Evolutionary conservation across 2,113 vertebrate genomes (phyloP), one percentile per base, ranked within the genome.

Genomic region (Muntiacus reevesi): DNA sequence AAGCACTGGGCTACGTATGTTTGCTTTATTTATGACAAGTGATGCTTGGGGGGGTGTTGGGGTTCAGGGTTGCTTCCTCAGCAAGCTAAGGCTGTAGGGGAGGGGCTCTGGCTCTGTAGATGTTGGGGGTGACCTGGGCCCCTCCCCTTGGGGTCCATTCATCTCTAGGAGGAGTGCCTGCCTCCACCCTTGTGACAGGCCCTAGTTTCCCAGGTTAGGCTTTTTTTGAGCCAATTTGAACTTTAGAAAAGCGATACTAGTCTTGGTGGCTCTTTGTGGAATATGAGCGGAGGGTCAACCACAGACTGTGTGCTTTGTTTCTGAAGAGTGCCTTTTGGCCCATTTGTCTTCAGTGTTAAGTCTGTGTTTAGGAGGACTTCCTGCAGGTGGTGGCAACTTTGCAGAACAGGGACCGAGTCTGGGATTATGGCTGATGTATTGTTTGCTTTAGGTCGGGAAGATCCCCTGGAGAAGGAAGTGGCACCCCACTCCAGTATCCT

Each of bases 141-240:
- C 1, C 27, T 23, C 6, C 5, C 55, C n/a, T 8, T 2, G 0
- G 16, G 0, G 1, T 1, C 57, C 14, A 0, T 21, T 17, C 8
- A 1, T 64, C 82, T 12, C 47, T 3, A 17, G 47, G 17, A 52
- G 19, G 16, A 9, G 2, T 0, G 5, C n/a, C n/a, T 8, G 4
- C 5, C 33, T 16, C 67, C 57, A 11, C 27, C 54, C 25, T 27
- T 6, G 45, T 13, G 59, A 19, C 7, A 52, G 30, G 19, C 30
- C 17, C 30, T 52, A 50, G 28, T 52, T 33, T 52, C 52, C 45
- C 78, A 52, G 47, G 81, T 54, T 21, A 15, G 15, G 81, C 21
- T n/a, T 50, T 50, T 21, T 16, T 40, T 9, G 15, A 21, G 30
- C 30, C 5, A 5, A 4, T 78, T 43, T 27, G 36, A 28, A 2